A percentile compares a stretch with the other conserved stretches of the same genome.
Evolutionary conservation across 2,113 vertebrate species (phyloP).

Genomic region (Petromus typicus): DNA sequence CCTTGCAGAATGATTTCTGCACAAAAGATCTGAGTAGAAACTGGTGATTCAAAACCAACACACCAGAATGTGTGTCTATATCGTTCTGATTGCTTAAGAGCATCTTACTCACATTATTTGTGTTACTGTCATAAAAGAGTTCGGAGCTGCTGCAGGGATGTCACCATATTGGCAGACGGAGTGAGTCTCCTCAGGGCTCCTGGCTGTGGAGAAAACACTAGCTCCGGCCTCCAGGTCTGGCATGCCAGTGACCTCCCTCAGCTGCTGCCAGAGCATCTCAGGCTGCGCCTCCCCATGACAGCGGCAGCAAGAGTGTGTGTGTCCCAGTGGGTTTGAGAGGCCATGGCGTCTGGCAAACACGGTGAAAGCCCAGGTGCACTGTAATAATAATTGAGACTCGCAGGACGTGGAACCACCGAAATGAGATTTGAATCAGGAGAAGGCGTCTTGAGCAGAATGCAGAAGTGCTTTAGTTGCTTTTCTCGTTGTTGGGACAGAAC

Average conservation of each 20-base stretch:
- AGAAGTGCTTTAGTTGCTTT: neutral
- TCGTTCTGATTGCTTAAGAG: neutral
- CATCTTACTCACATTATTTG: neutral
- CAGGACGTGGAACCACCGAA: neutral
- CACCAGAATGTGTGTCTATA: neutral
- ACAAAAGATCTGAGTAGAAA: neutral
- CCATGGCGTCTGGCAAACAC: neutral
- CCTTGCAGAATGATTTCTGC: neutral
- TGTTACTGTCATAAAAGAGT: neutral
- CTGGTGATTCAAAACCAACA: neutral
- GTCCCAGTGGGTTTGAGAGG: neutral
- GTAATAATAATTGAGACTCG: neutral
- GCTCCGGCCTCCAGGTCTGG: neutral
- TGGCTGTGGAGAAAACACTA: neutral
- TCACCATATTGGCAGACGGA: neutral
- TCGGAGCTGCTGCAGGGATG: neutral
- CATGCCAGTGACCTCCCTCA: neutral
- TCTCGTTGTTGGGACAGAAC: neutral
- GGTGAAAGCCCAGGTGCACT: neutral
- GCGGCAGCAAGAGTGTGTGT: fast-evolving
- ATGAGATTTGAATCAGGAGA: neutral
- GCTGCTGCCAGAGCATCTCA: neutral
- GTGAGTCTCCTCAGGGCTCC: neutral
- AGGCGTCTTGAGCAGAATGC: neutral
- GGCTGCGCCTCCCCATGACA: neutral